Conservation (phyloP, 64 coral and sea anemone genomes). For the Orbicella faveolata region DNA sequence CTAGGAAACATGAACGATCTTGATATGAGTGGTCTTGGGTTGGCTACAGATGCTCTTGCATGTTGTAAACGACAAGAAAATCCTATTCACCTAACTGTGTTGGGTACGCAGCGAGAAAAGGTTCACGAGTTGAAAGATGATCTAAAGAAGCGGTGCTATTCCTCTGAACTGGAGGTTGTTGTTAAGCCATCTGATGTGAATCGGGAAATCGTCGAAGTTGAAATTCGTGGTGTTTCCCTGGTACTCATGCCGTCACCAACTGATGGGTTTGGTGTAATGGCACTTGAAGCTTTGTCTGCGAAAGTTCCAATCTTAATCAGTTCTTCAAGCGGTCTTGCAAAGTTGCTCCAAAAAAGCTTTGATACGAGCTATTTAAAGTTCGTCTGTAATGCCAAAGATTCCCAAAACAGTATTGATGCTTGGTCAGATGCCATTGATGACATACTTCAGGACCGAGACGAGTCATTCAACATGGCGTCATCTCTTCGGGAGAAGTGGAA, state of each 20-base stretch:
- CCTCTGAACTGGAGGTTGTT: background rate
- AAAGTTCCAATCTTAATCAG: constrained; percentile 61
- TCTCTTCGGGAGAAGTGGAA: constrained; percentile 45
- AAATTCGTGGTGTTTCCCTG: constrained; percentile 64
- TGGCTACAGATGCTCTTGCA: constrained; percentile 22
- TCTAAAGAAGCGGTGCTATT: background rate
- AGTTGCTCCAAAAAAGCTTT: constrained; percentile 32
- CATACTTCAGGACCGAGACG: constrained; percentile 29
- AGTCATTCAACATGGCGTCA: constrained; percentile 34
- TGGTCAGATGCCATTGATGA: constrained; percentile 56
- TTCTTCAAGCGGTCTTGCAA: constrained; percentile 45
- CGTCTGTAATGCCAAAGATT: background rate
- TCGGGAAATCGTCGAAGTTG: constrained; percentile 28
- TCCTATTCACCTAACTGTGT: constrained; percentile 26
- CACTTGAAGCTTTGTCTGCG: constrained; percentile 62
- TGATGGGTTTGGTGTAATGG: constrained; percentile 58
- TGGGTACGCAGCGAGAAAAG: constrained; percentile 23
- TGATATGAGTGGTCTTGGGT: background rate
- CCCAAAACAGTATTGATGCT: background rate
- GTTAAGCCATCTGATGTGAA: constrained; percentile 55
- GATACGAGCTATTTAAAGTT: constrained; percentile 26
- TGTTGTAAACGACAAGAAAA: constrained; percentile 5
- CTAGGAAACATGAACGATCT: constrained; percentile 15
- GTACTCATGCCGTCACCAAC: constrained; percentile 35
- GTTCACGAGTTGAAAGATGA: constrained; percentile 27